phyloP scores from a whole-genome alignment of 2,888 invertebrate genomes.

The Liopterus haemorrhoidalis region DNA sequence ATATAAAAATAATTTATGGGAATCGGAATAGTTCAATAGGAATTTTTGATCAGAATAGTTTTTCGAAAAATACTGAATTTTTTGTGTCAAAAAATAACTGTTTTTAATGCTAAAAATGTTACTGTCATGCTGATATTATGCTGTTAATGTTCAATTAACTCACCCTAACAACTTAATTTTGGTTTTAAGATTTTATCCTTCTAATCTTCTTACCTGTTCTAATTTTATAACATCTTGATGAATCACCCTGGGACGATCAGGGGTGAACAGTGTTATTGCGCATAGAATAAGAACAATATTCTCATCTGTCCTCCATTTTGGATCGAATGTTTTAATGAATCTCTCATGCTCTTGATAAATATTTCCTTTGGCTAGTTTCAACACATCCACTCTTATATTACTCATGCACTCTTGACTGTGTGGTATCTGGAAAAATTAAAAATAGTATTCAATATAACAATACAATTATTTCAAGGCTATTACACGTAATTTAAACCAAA shows the following conservation, averaged over 20 bases:
- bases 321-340: slow-evolving; percentile 80
- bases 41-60: too few relatives aligned
- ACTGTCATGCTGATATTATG: too few relatives aligned
- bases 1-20: too few relatives aligned
- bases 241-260: slow-evolving; percentile 71
- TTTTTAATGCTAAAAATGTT: too few relatives aligned
- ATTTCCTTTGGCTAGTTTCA: slow-evolving; percentile 86
- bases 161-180: not conserved
- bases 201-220: slow-evolving; percentile 65
- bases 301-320: slow-evolving; percentile 80
- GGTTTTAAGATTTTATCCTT: not conserved
- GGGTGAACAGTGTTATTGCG: slow-evolving; percentile 85
- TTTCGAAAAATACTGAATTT: too few relatives aligned
- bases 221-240: slow-evolving; percentile 79
- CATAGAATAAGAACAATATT: slow-evolving; percentile 85
- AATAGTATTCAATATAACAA: slow-evolving; percentile 6
- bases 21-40: too few relatives aligned
- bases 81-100: too few relatives aligned
- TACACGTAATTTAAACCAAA: not conserved
- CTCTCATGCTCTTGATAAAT: slow-evolving; percentile 81
- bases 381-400: slow-evolving; percentile 78
- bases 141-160: not conserved
- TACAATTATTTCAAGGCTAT: slow-evolving; percentile 7
- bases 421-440: slow-evolving; percentile 56
- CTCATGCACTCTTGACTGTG: slow-evolving; percentile 69